A percentile compares a stretch with the other conserved stretches of the same genome.
phyloP scores from a whole-genome alignment of 2,797 vertebrate genomes.

The Pteronotus mesoamericanus region DNA sequence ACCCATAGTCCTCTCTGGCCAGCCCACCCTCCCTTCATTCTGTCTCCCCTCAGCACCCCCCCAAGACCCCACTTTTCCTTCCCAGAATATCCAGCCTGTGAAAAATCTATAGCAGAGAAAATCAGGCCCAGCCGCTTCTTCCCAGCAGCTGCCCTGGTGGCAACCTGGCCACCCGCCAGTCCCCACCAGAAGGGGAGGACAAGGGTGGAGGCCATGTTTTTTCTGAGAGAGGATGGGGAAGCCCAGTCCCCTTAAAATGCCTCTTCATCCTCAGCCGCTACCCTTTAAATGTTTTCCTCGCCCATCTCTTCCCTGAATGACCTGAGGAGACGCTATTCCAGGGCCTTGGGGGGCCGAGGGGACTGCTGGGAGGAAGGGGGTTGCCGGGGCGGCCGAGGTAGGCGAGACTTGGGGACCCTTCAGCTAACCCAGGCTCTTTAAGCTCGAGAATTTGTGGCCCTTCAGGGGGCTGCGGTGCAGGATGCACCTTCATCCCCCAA shows the following conservation, averaged over 20 bases:
- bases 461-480: slow-evolving; percentile 80
- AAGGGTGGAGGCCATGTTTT: slow-evolving; percentile 73
- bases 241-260: slow-evolving; percentile 46
- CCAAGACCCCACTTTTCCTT: not conserved
- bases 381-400: not conserved
- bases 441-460: slow-evolving; percentile 84
- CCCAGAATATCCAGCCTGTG: slow-evolving; percentile 23
- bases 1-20: not conserved
- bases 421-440: slow-evolving; percentile 73
- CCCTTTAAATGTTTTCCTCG: slow-evolving; percentile 80
- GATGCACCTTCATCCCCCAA: slow-evolving; percentile 82
- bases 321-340: not conserved
- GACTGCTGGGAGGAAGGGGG: slow-evolving; percentile 69
- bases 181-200: slow-evolving; percentile 34
- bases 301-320: slow-evolving; percentile 78
- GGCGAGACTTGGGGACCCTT: slow-evolving; percentile 58
- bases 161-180: slow-evolving; percentile 29
- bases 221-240: slow-evolving; percentile 75
- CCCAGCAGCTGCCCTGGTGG: slow-evolving; percentile 13
- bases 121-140: slow-evolving; percentile 31
- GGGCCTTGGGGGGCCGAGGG: slow-evolving; percentile 74
- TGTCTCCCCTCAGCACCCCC: not conserved
- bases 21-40: not conserved
- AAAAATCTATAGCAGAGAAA: slow-evolving; percentile 34
- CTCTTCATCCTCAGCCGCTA: slow-evolving; percentile 68